These are phyloP conservation scores for Eupithecia tripunctaria DNA, from an alignment of 2,888 invertebrate species.

Conservation along the genomic window DNA sequence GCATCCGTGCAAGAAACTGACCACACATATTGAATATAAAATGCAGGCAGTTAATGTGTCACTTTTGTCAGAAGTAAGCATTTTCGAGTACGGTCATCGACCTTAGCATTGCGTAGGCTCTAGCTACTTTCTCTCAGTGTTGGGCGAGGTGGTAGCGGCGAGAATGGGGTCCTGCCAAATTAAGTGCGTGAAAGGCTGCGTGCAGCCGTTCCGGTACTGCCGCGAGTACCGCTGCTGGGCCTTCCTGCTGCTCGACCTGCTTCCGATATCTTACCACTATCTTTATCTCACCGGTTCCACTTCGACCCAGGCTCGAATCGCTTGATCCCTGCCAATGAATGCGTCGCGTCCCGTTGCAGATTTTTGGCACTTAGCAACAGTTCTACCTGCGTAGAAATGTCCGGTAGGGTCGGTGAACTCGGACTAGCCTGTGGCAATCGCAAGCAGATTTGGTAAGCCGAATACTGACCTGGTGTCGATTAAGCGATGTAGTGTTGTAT, in stretches of 20 bases:
- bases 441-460: slow-evolving; percentile 61
- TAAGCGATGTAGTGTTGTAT: slow-evolving; percentile 72
- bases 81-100: slow-evolving; percentile 83
- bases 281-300: slow-evolving; percentile 37
- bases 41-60: slow-evolving; percentile 80
- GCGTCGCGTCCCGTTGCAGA: slow-evolving; percentile 22
- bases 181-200: slow-evolving; percentile 82
- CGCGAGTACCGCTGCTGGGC: slow-evolving; percentile 49
- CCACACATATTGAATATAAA: slow-evolving; percentile 81
- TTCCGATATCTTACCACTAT: slow-evolving; percentile 43
- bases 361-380: slow-evolving; percentile 51
- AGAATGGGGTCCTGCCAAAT: slow-evolving; percentile 82
- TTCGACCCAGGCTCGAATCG: slow-evolving; percentile 10
- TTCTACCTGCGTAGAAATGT: slow-evolving; percentile 60
- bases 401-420: slow-evolving; percentile 68
- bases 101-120: slow-evolving; percentile 82
- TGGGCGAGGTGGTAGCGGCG: slow-evolving; percentile 68
- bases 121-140: slow-evolving; percentile 82
- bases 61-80: slow-evolving; percentile 82
- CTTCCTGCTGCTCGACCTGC: slow-evolving; percentile 52
- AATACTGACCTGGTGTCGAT: slow-evolving; percentile 56
- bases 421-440: slow-evolving; percentile 60
- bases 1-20: slow-evolving; percentile 76
- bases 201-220: slow-evolving; percentile 66
- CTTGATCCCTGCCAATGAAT: slow-evolving; percentile 19